Conservation (phyloP, 1,140 invertebrate genomes). For the Bombus vancouverensis region DNA sequence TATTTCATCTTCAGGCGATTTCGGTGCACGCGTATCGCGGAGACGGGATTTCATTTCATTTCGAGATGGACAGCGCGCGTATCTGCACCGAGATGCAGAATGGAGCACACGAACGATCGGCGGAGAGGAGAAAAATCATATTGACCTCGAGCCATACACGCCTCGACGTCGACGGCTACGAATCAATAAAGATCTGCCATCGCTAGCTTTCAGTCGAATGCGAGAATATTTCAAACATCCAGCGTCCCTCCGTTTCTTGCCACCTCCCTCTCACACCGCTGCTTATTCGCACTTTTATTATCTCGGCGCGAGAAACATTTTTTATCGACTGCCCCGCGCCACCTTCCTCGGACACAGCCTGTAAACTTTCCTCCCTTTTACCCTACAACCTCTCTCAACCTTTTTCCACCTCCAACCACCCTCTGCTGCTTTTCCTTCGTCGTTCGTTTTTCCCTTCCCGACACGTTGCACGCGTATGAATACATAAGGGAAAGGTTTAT, state of each 20-base stretch:
- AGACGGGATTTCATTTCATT: constrained; percentile 39
- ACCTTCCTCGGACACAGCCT: constrained; percentile 61
- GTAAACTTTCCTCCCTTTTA: constrained; percentile 68
- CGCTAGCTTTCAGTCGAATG: constrained; percentile 68
- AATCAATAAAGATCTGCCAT: constrained; percentile 81
- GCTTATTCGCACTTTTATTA: constrained; percentile 70
- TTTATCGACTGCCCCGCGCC: constrained; percentile 71
- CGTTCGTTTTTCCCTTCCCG: constrained; percentile 25
- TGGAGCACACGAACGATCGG: constrained; percentile 29
- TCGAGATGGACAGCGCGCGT: constrained; percentile 7
- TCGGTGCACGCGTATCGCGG: neutral
- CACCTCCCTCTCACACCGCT: constrained; percentile 23
- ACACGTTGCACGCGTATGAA: constrained; percentile 59
- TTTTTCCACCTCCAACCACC: too few species aligned
- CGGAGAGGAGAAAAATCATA: constrained; percentile 69
- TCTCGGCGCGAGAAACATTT: constrained; percentile 71
- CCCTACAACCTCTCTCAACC: constrained; percentile 36
- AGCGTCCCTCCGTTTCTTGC: constrained; percentile 40
- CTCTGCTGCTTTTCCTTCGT: neutral
- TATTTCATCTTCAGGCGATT: constrained; percentile 3
- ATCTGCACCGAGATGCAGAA: constrained; percentile 4
- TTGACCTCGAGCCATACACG: constrained; percentile 76
- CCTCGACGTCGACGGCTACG: constrained; percentile 69
- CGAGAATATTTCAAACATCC: constrained; percentile 79
- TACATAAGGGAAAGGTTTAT: constrained; percentile 59